Evolutionary conservation across 2,888 invertebrate species (phyloP), one percentile per base, ranked within the genome.

Genomic region (Rhamphomyia laevipes): DNA sequence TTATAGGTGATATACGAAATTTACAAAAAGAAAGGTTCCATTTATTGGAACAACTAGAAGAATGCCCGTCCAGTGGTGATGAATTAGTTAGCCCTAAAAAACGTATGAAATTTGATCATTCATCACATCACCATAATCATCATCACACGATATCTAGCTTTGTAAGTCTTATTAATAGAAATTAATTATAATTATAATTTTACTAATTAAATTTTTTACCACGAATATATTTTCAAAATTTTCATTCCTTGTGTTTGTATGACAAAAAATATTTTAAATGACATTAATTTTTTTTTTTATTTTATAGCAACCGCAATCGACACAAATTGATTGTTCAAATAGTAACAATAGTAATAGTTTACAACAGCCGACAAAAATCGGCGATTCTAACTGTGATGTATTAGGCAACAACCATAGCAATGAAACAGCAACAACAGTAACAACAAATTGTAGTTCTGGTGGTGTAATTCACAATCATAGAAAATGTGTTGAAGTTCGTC

Each of bases 1-100:
- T 76, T 75, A 13, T 73, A 77, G 64, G 66, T 54, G 82, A 82
- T 66, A 81, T 83, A 58, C 71, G 81, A 58, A 77, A 78, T 61
- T 72, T 82, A 57, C 82, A 83, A 64, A 83, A 83, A 63, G 82
- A 82, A 63, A 74, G 83, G 46, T 80, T 80, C 45, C 80, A 81
- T 63, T 72, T 83, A 51, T 71, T 82, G 56, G 82, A 83, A 65
- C 81, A 83, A 64, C 74, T 81, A 60, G 81, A 81, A 62, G 82
- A 82, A 61, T 81, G 81, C 71, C 78, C 77, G 59, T 81, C 81
- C 65, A 81, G 81, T 62, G 81, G 81, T 53, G 82, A 82, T 66
- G 82, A 82, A 63, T 63, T 77, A 58, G 75, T 78, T 56, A 77
- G 77, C 58, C 79, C 81, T 51, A 81, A 81, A 63, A 82, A 82